phyloP scores from a whole-genome alignment of 2,113 vertebrate species.

The Prunella fulvescens region DNA sequence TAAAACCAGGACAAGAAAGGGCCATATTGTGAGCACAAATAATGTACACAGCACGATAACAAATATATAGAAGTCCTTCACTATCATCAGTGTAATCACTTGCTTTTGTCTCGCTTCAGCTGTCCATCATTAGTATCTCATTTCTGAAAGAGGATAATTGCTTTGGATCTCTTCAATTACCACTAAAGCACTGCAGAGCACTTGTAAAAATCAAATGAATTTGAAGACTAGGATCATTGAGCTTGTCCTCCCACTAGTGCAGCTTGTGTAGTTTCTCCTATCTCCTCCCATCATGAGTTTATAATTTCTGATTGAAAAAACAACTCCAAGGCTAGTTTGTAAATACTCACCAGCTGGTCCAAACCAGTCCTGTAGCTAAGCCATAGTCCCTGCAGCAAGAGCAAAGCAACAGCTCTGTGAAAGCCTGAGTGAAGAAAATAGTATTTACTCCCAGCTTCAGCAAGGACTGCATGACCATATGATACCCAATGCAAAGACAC shows the following conservation, averaged over 20 bases:
- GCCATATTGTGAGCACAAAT: neutral
- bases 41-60: neutral
- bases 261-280: neutral
- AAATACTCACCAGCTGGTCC: neutral
- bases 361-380: neutral
- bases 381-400: neutral
- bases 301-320: neutral
- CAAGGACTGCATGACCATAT: neutral
- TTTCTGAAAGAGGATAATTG: conserved; percentile 34
- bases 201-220: neutral
- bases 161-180: conserved; percentile 33
- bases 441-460: neutral
- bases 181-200: neutral
- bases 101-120: neutral
- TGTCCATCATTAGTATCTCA: neutral
- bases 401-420: neutral
- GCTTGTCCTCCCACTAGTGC: neutral
- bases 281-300: neutral
- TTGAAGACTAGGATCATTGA: neutral
- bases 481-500: neutral
- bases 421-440: neutral
- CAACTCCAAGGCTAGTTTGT: neutral
- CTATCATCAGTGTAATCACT: neutral
- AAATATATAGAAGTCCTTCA: neutral
- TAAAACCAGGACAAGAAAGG: neutral